Base-by-base conservation (phyloP, 2,888 invertebrate species). In the Aphrophora alni region DNA sequence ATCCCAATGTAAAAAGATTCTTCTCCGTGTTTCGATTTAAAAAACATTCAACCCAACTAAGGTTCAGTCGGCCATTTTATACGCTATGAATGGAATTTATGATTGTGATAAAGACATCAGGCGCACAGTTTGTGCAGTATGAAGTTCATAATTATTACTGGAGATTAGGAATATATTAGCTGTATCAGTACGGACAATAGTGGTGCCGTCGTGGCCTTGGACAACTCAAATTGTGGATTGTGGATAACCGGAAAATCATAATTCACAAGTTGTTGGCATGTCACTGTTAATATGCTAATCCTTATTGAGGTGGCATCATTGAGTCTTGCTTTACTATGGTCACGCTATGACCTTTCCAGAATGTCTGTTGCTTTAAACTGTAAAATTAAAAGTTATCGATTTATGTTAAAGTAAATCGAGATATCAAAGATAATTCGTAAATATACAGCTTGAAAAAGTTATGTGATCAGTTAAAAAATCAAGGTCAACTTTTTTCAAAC, bases 261-360 rank as follows among this genome's bases (percentile, higher is more conserved):
- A 59, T 21, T 59, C 59, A 59, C 59, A 59, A 59, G 59, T 59
- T 59, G 59, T 59, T 59, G 59, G 3, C 59, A 59, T 59, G 59
- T 59, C 59, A 59, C 59, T 59, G 59, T 59, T 59, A 59, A 59
- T 59, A 59, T 59, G 59, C 59, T 59, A 59, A 59, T 59, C 59
- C 59, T 21, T 21, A 59, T 59, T 59, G 4, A 21, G 59, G 59
- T 21, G 59, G 59, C 1, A 21, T n/a, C 59, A 21, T 59, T 59
- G 0, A n/a, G 59, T 59, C n/a, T 21, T 21, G 21, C 21, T 21
- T n/a, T 59, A 59, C 21, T 10, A 21, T 21, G 21, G n/a, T 59
- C 59, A 44, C 17, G 44, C 17, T 2, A 17, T 44, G 44, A 12
- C 17, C 44, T 44, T 44, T 8, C 12, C 33, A n/a, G n/a, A n/a